Evolutionary conservation across 2,888 invertebrate genomes (phyloP), one percentile per base, ranked within the genome.

Genomic region (Cepaea hortensis): DNA sequence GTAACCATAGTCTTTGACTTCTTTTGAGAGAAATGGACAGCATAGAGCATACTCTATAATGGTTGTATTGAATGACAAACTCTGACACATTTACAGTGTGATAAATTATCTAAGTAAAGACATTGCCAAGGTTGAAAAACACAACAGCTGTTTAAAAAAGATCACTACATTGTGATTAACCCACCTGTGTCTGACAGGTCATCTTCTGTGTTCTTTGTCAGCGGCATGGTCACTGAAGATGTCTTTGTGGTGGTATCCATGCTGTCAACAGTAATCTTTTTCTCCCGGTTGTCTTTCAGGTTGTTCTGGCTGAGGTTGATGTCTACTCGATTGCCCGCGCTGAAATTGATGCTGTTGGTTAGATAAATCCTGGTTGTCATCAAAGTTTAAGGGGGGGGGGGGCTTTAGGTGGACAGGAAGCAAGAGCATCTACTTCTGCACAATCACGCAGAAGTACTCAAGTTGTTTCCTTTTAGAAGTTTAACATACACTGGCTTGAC

Each of bases 241-340:
- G 87, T 84, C 81, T 88, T 89, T 11, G 88, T 92, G n/a, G 80
- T 81, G 15, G 90, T 90, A 55, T 93, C 94, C 86, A 94, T 93
- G 86, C 92, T 93, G 76, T 94, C 94, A 72, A 91, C 87, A 18
- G 89, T 88, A 7, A 91, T 89, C 84, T 91, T 90, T 87, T 93
- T 93, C 84, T 91, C 91, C 13, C 90, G 77, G 88, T 92, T 93
- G 88, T 92, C 92, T 88, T 93, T 93, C 55, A 93, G 89, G 90
- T 92, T 93, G 88, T 93, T 92, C 88, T 92, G 92, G 84, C 91
- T 92, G n/a, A 91, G 89, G 84, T 93, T 94, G 79, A 91, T 90
- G 88, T 92, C 92, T 76, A 89, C 90, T 50, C 90, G 88, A 87
- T 90, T 91, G 70, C 90, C 88, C 70, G 88, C 92, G 92, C 94